Base-by-base conservation (phyloP, 2,797 vertebrate species). In the Tenualosa ilisha region DNA sequence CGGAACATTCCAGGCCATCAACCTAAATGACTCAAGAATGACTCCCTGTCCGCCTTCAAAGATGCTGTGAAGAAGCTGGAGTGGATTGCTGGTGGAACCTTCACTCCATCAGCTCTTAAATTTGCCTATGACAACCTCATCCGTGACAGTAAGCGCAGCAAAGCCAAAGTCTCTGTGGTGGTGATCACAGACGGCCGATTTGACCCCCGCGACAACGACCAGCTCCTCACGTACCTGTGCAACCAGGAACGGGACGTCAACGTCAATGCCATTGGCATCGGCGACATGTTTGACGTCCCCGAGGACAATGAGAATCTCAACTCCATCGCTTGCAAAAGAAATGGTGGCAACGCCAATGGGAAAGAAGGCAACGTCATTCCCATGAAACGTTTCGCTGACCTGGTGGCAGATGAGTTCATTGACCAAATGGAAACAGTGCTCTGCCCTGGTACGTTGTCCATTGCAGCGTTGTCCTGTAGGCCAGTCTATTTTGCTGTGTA, bases 51-150 rank as follows among this genome's bases (percentile, higher is more conserved):
- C 0, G 95, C 97, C 86, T 99, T 99, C 92, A 99, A 99, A 94
- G 97, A 99, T 12, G 97, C 97, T 0, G 97, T 99, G 85, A 99
- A 97, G 91, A 95, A 94, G 31, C 92, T 99, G 17, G 97, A 99
- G 91, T 99, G 98, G 98, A 99, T 99, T 0, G 98, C 98, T 0
- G 98, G 98, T 3, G 98, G 98, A 91, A 99, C 98, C 0, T 99
- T 96, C 96, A 99, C 98, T 0, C 98, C 97, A 0, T 99, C 98
- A 0, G 98, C 98, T 82, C 96, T 99, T 84, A 98, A 98, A 86
- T 99, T 96, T 40, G 97, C 98, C 89, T 99, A 99, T 15, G 97
- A 99, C 88, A 92, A 96, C 87, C 95, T 99, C 89, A 99, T 99
- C 92, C 96, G 96, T 87, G 97, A 97, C 87, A 97, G 97, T 92